Evolutionary conservation across 2,888 invertebrate genomes (phyloP).

Genomic region (Leuctra nigra): DNA sequence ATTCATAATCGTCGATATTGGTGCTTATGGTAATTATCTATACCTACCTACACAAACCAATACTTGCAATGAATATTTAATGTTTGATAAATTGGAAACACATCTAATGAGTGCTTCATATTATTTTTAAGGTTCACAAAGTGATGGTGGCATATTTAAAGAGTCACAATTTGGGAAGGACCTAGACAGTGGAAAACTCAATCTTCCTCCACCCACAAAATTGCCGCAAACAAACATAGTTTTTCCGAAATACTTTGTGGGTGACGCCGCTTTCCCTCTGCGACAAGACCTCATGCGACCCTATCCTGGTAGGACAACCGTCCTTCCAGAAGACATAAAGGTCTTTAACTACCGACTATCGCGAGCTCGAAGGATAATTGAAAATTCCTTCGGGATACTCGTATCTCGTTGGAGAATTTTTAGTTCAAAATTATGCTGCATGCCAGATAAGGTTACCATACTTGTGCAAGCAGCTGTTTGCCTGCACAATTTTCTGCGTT

Average conservation of each 20-base stretch:
- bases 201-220: background rate
- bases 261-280: slow-evolving; percentile 11
- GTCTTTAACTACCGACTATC: slow-evolving; percentile 12
- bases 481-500: slow-evolving; percentile 19
- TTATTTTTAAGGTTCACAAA: slow-evolving; percentile 5
- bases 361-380: slow-evolving; percentile 5
- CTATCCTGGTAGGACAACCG: background rate
- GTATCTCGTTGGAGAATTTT: slow-evolving; percentile 4
- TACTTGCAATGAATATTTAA: too few relatives aligned
- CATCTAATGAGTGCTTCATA: too few relatives aligned
- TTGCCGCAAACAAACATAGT: background rate
- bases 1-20: slow-evolving; percentile 3
- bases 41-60: too few relatives aligned
- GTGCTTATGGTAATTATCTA: slow-evolving; percentile 11
- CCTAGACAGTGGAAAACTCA: background rate
- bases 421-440: background rate
- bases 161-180: slow-evolving; percentile 3
- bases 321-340: background rate
- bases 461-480: slow-evolving; percentile 2
- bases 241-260: slow-evolving; percentile 5
- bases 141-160: slow-evolving; percentile 10
- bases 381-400: slow-evolving; percentile 18
- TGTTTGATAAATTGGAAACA: too few relatives aligned
- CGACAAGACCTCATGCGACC: slow-evolving; percentile 8
- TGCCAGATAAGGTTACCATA: too few relatives aligned